A percentile compares a stretch with the other conserved stretches of the same genome.
Evolutionary conservation across 2,797 vertebrate species (phyloP).

Genomic region (Nannoperca obscura): DNA sequence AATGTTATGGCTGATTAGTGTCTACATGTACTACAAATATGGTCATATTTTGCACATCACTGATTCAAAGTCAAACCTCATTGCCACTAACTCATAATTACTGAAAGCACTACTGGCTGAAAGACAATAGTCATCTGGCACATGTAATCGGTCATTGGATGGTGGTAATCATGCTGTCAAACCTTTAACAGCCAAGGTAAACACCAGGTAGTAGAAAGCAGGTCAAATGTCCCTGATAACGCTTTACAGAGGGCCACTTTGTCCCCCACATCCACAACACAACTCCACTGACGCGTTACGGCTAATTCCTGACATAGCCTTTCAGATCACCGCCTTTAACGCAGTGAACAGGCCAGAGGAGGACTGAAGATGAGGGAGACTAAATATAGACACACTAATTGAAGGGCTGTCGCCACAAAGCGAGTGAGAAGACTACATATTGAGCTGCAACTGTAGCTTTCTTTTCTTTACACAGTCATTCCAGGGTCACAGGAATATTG

Average conservation of each 20-base stretch:
- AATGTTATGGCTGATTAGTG: too few relatives aligned
- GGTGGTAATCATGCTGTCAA: conserved; percentile 30
- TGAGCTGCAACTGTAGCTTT: conserved; percentile 8
- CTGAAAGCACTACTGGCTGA: not conserved
- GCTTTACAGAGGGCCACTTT: conserved; percentile 46
- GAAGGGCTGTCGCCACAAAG: conserved; percentile 33
- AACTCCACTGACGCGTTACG: not conserved
- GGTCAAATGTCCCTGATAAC: conserved; percentile 16
- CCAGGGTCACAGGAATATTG: not conserved
- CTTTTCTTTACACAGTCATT: conserved; percentile 3
- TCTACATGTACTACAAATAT: not conserved
- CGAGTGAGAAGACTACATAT: conserved; percentile 8
- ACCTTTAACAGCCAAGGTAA: conserved; percentile 22
- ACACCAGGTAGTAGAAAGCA: conserved; percentile 34
- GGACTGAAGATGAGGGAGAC: conserved; percentile 13
- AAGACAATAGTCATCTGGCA: conserved; percentile 5
- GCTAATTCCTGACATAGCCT: conserved; percentile 23
- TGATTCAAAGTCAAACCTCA: not conserved
- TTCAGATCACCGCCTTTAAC: conserved; percentile 23
- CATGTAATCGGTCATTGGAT: conserved; percentile 33
- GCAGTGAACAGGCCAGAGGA: conserved; percentile 1
- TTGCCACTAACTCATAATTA: conserved; percentile 4
- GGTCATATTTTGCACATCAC: not conserved
- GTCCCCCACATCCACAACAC: conserved; percentile 20
- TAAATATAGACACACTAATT: conserved; percentile 46